Evolutionary conservation across 2,888 invertebrate genomes (phyloP), one percentile per base, ranked within the genome.

Genomic region (Andrena bicolor): DNA sequence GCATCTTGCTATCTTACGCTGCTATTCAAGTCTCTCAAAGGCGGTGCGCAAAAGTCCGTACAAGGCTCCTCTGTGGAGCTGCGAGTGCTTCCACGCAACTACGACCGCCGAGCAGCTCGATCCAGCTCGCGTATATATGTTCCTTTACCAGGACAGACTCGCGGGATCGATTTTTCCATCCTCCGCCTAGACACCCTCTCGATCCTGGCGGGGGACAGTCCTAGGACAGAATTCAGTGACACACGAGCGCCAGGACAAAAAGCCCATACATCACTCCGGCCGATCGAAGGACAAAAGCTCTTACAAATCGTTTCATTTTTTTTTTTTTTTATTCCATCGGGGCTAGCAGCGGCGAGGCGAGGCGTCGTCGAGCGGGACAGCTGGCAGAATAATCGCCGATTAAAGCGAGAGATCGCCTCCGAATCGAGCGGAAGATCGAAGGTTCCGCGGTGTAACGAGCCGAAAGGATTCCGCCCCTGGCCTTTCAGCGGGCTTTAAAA

Each of bases 301-400:
- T 32, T 70, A 74, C 80, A 75, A 80, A 75, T 71, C 81, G 81
- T 69, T 48, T 60, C 16, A 81, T 78, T 75, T 82, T 35, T 32
- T 82, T 71, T n/a, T n/a, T 23, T 23, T 1, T 23, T 7, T 5
- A 5, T 30, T 8, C n/a, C 13, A 7, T 1, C 41, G 23, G 1
- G 26, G 26, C 7, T 23, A n/a, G 41, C 56, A 35, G n/a, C 30
- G 72, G 30, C 23, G 1, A 35, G 56, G 28, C n/a, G 56, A 48
- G 20, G 2, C 26, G 30, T 23, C 56, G 30, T 20, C 4, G 1
- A 23, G 71, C 58, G 80, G 41, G 61, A 56, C 20, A 23, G 23
- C 60, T 75, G 82, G 49, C 71, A 64, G 80, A 58, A 80, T 81
- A 80, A 82, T 80, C 56, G 73, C 51, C 69, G 70, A 69, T 58